These are phyloP conservation scores for Phaenicophaeus curvirostris DNA, from an alignment of 2,797 vertebrate genomes.

Conservation along the genomic window DNA sequence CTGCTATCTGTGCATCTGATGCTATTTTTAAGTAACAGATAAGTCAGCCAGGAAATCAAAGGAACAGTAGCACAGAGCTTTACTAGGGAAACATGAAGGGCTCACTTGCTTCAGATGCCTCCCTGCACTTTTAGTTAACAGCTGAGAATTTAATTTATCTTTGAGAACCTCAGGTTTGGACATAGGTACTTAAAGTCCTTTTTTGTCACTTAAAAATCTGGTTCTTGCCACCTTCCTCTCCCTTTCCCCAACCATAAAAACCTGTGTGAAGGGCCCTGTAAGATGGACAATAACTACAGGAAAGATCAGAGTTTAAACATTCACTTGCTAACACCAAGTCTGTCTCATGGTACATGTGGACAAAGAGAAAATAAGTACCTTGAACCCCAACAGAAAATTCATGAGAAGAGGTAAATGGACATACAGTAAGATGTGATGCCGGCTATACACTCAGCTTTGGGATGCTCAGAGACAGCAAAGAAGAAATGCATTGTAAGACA, in stretches of 20 bases:
- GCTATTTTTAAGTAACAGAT: background rate
- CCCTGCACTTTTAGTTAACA: background rate
- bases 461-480: background rate
- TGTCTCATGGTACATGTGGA: background rate
- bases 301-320: background rate
- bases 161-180: background rate
- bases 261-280: background rate
- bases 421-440: background rate
- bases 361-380: background rate
- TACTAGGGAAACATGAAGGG: background rate
- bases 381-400: background rate
- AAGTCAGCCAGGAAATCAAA: conserved; percentile 4
- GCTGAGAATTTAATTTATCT: background rate
- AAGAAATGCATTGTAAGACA: background rate
- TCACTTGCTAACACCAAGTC: background rate
- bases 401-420: background rate
- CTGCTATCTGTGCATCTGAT: background rate
- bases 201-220: background rate
- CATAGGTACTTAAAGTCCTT: background rate
- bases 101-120: background rate
- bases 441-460: background rate
- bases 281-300: background rate
- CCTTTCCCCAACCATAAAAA: background rate
- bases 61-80: background rate
- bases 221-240: background rate